phyloP scores from a whole-genome alignment of 2,113 vertebrate genomes.

The Hippocampus zosterae region DNA sequence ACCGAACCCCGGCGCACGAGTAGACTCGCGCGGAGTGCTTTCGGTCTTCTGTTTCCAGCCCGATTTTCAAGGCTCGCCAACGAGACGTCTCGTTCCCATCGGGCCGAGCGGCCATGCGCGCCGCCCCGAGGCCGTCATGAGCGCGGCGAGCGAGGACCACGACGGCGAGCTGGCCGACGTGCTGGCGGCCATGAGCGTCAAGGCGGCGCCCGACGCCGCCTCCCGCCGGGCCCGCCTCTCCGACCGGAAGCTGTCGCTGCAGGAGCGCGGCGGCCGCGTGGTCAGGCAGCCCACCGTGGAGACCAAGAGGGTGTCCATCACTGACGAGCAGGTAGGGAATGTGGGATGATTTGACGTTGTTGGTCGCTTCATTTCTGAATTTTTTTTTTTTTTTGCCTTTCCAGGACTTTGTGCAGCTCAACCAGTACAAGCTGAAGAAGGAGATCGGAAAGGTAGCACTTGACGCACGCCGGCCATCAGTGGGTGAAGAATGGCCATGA shows the following conservation, averaged over 20 bases:
- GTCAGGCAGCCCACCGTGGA: conserved; percentile 86
- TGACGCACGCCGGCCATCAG: too few species aligned
- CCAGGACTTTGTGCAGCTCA: conserved; percentile 89
- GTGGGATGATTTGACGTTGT: too few species aligned
- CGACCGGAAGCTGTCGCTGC: conserved; percentile 87
- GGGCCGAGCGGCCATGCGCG: conserved; percentile 35
- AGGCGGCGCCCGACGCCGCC: conserved; percentile 22
- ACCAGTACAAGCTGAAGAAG: conserved; percentile 90
- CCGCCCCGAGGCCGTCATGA: conserved; percentile 44
- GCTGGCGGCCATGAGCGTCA: conserved; percentile 78
- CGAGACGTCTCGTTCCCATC: not conserved
- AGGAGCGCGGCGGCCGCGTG: conserved; percentile 79
- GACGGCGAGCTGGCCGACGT: conserved; percentile 79
- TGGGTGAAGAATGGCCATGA: too few species aligned
- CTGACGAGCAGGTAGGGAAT: conserved; percentile 79
- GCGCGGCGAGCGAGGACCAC: conserved; percentile 43
- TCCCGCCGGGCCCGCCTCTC: conserved; percentile 67
- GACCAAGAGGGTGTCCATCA: conserved; percentile 88
- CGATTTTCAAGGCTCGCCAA: not conserved
- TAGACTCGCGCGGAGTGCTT: too few species aligned
- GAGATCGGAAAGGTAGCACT: conserved; percentile 98
- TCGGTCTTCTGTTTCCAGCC: too few species aligned
- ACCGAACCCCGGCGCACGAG: too few species aligned
- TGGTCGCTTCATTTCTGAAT: too few species aligned
- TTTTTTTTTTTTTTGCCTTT: not conserved